phyloP scores from a whole-genome alignment of 2,888 invertebrate species.

The Oscheius sp. region DNA sequence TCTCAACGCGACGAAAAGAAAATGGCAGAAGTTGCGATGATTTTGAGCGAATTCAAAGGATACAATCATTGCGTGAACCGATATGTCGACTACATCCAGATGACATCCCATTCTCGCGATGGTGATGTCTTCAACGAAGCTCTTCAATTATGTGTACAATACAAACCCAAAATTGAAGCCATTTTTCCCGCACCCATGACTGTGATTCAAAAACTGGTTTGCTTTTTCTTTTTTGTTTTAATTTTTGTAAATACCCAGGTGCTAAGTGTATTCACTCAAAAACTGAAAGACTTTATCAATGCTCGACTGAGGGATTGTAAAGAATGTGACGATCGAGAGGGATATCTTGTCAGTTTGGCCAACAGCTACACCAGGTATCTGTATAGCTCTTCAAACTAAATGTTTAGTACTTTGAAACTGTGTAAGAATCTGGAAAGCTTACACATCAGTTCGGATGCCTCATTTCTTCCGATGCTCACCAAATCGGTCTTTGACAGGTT shows the following conservation, averaged over 20 bases:
- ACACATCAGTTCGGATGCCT: conserved; percentile 85
- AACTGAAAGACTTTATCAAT: conserved; percentile 84
- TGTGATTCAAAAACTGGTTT: conserved; percentile 98
- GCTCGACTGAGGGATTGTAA: conserved; percentile 80
- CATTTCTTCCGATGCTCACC: conserved; percentile 83
- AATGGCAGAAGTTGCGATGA: conserved; percentile 92
- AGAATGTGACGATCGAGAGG: conserved; percentile 84
- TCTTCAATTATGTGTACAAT: conserved; percentile 88
- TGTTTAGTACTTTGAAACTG: conserved; percentile 81
- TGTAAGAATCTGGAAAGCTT: conserved; percentile 82
- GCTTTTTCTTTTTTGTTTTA: conserved; percentile 1
- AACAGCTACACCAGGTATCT: conserved; percentile 87
- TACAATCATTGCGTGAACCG: conserved; percentile 96
- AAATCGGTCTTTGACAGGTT: conserved; percentile 85
- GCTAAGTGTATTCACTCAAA: conserved; percentile 91
- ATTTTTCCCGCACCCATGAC: conserved; percentile 95
- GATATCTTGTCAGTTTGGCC: conserved; percentile 88
- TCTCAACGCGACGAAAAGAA: conserved; percentile 87
- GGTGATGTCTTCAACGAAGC: conserved; percentile 92
- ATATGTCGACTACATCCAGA: conserved; percentile 94
- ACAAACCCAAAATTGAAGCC: conserved; percentile 81
- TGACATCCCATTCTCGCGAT: conserved; percentile 76
- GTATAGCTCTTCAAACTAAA: neutral
- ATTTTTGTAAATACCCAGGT: conserved; percentile 37
- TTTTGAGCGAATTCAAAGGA: conserved; percentile 93